These are phyloP conservation scores for Scaptomyza flava DNA, from an alignment of 2,888 invertebrate genomes.

Conservation along the genomic window DNA sequence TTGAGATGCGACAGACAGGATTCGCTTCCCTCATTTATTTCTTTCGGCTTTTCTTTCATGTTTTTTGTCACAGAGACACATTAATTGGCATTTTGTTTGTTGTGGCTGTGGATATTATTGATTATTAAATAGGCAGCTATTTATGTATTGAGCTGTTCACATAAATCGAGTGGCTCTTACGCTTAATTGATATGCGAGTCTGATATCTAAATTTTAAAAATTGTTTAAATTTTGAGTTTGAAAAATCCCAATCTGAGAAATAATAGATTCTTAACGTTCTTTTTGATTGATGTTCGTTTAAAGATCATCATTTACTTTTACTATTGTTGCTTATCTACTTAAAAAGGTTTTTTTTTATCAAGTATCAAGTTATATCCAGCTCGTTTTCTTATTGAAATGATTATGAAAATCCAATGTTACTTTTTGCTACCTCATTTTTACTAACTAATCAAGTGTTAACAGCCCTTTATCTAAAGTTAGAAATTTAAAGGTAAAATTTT, in stretches of 20 bases:
- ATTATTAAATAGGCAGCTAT: slow-evolving; percentile 23
- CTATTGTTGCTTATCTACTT: neutral
- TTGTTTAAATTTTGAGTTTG: too few relatives aligned
- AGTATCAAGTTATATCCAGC: too few relatives aligned
- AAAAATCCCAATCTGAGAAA: slow-evolving; percentile 1
- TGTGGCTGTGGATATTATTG: slow-evolving; percentile 14
- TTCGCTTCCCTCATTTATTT: slow-evolving; percentile 5
- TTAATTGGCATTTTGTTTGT: slow-evolving; percentile 47
- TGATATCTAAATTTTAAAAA: neutral
- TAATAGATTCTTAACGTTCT: too few relatives aligned
- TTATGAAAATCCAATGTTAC: neutral
- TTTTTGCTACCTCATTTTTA: neutral
- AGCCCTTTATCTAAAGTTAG: too few relatives aligned
- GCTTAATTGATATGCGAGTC: slow-evolving; percentile 26
- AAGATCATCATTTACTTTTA: too few relatives aligned
- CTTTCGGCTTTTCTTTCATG: neutral
- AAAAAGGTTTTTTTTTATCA: too few relatives aligned
- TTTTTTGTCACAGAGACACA: slow-evolving; percentile 28
- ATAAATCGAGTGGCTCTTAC: slow-evolving; percentile 20
- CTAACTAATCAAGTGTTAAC: too few relatives aligned
- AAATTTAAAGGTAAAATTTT: too few relatives aligned
- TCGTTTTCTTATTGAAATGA: too few relatives aligned
- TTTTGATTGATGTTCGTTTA: neutral
- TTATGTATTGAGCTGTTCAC: slow-evolving; percentile 20
- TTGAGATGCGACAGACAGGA: slow-evolving; percentile 19